Base-by-base conservation (phyloP, 2,113 vertebrate species). In the Cisticola juncidis region DNA sequence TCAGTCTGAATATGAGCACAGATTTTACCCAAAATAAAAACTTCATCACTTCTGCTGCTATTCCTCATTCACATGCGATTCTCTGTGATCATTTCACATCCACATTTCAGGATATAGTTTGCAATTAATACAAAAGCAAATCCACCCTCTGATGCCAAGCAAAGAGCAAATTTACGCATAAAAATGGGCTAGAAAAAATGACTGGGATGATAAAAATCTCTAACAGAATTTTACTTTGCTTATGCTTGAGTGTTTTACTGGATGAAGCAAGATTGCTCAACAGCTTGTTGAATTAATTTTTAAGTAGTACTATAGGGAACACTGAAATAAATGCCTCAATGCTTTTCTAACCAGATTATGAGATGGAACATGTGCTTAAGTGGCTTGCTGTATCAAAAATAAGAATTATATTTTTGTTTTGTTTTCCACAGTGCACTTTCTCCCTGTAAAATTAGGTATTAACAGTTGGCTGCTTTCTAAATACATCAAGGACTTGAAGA, bases 271-370 rank as follows among this genome's bases (percentile, higher is more conserved):
- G 51, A 51, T 12, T 74, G 28, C 28, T 91, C 57, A 94, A 70
- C 26, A 82, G 64, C 81, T 95, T 76, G 38, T 79, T 68, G 81
- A 86, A 90, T 91, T 92, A 56, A 80, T 90, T 87, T 86, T 89
- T 79, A 71, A 93, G 84, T 44, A 48, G 31, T 16, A 7, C 54
- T 70, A 16, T 15, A 29, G 81, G 74, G 78, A 90, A 12, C 60
- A 64, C 15, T 79, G 61, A 76, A 84, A 72, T 21, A 69, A 62
- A 62, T 82, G 9, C 13, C 65, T 74, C 38, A 79, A 9, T 23
- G n/a, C 16, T 50, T 77, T 93, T 45, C 50, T 87, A 79, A 65
- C 21, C 35, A 64, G n/a, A 61, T 88, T 70, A 83, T 26, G 89
- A 83, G 12, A 53, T 11, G 12, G 9, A 92, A 29, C 18, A 20